Evolutionary conservation across 2,113 vertebrate species (phyloP).

Genomic region (Callipepla squamata): DNA sequence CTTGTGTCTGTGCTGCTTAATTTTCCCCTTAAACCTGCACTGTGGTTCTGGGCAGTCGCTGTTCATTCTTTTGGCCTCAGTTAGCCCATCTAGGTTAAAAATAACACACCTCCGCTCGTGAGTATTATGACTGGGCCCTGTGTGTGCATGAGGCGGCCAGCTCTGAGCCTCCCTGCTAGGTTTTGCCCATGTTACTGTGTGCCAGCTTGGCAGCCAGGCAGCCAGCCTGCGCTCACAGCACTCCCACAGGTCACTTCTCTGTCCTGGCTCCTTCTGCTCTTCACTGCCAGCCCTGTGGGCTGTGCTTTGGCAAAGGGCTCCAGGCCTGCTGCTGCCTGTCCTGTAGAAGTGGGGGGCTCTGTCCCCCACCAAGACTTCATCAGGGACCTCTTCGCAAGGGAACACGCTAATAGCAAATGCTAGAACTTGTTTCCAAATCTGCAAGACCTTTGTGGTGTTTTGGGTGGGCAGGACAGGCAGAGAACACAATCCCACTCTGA

Average conservation of each 20-base stretch:
- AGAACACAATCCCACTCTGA: neutral
- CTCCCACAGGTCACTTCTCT: neutral
- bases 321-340: too few relatives aligned
- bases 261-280: neutral
- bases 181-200: neutral
- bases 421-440: neutral
- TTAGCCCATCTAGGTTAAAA: neutral
- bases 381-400: neutral
- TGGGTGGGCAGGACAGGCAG: neutral
- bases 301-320: neutral
- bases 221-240: fast-evolving
- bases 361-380: neutral
- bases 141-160: neutral
- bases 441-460: neutral
- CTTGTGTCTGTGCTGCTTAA: neutral
- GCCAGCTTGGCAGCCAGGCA: neutral
- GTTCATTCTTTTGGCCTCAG: neutral
- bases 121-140: neutral
- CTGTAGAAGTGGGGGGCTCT: neutral
- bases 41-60: neutral
- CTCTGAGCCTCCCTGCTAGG: neutral
- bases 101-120: neutral
- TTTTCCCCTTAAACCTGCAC: neutral
- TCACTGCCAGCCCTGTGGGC: fast-evolving
- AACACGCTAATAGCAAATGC: neutral